Percentiles rank a stretch among this genome's conserved stretches.
phyloP scores from a whole-genome alignment of 2,888 invertebrate genomes.

The Tenthredo livida region DNA sequence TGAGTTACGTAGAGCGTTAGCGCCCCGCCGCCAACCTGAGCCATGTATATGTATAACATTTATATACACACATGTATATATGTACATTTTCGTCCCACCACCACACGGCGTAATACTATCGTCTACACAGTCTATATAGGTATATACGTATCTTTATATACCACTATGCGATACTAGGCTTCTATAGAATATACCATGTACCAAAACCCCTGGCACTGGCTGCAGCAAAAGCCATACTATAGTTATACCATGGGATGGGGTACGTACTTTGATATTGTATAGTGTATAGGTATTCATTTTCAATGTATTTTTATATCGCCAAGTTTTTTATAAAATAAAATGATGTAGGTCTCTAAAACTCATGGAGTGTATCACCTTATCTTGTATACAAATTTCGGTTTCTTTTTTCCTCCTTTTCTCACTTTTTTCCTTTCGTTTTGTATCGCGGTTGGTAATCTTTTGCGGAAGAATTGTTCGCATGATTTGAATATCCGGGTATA shows the following conservation, averaged over 20 bases:
- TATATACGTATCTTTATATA: not conserved
- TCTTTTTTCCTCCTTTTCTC: not conserved
- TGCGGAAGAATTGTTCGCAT: constrained; percentile 12
- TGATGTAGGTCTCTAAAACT: not conserved
- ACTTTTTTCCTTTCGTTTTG: not conserved
- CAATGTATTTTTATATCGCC: not conserved
- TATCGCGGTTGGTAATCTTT: not conserved
- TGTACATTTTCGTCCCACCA: not conserved
- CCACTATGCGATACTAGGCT: constrained; percentile 12
- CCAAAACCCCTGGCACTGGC: constrained; percentile 18
- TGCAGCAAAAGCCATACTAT: constrained; percentile 43
- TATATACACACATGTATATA: constrained; percentile 50
- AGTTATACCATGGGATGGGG: constrained; percentile 2
- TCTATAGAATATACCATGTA: constrained; percentile 22
- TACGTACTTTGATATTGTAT: constrained; percentile 3
- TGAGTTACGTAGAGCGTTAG: constrained; percentile 75
- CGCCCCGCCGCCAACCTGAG: constrained; percentile 63
- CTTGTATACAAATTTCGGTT: not conserved
- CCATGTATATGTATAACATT: constrained; percentile 30
- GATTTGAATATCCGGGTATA: constrained; percentile 9
- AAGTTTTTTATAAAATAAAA: not conserved
- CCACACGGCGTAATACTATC: constrained; percentile 14
- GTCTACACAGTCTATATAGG: not conserved
- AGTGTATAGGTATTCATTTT: constrained; percentile 6
- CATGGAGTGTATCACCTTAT: constrained; percentile 3